phyloP scores from a whole-genome alignment of 2,888 invertebrate species.

The Cremastinae sp. region DNA sequence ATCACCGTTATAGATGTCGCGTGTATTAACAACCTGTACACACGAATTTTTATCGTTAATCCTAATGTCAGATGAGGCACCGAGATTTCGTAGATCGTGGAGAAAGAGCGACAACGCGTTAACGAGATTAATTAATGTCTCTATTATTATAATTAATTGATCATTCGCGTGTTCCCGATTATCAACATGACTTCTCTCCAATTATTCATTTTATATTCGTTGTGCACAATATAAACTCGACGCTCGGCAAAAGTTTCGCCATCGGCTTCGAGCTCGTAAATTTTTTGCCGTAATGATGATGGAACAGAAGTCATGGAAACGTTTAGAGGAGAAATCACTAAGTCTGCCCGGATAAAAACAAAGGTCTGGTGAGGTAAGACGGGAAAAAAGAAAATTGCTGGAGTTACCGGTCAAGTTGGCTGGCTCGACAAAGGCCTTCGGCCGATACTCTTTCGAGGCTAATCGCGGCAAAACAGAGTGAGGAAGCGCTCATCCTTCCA shows the following conservation, averaged over 20 bases:
- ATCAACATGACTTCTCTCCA: background rate
- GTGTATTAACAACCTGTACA: slow-evolving; percentile 40
- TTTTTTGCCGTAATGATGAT: slow-evolving; percentile 10
- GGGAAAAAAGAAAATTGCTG: background rate
- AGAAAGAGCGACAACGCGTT: slow-evolving; percentile 20
- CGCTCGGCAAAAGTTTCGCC: background rate
- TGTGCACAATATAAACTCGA: no score
- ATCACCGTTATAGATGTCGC: slow-evolving; percentile 46
- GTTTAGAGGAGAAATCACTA: slow-evolving; percentile 1
- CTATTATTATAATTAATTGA: slow-evolving; percentile 11
- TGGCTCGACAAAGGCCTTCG: slow-evolving; percentile 8
- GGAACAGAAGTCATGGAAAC: background rate
- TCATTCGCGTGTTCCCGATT: background rate
- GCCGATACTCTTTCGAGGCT: slow-evolving; percentile 55
- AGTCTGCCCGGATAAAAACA: background rate
- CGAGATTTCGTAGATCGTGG: slow-evolving; percentile 43
- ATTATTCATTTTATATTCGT: no score
- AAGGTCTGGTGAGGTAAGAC: background rate
- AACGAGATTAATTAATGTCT: slow-evolving; percentile 16
- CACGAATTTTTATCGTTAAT: slow-evolving; percentile 19
- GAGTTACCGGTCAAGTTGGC: slow-evolving; percentile 38
- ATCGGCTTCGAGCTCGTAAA: background rate
- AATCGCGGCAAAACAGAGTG: slow-evolving; percentile 58
- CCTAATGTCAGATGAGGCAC: slow-evolving; percentile 20
- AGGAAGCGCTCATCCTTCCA: slow-evolving; percentile 14